A percentile compares a stretch with the other conserved stretches of the same genome.
These are phyloP conservation scores for Bubo scandiacus DNA, from an alignment of 2,113 vertebrate genomes.

Conservation along the genomic window DNA sequence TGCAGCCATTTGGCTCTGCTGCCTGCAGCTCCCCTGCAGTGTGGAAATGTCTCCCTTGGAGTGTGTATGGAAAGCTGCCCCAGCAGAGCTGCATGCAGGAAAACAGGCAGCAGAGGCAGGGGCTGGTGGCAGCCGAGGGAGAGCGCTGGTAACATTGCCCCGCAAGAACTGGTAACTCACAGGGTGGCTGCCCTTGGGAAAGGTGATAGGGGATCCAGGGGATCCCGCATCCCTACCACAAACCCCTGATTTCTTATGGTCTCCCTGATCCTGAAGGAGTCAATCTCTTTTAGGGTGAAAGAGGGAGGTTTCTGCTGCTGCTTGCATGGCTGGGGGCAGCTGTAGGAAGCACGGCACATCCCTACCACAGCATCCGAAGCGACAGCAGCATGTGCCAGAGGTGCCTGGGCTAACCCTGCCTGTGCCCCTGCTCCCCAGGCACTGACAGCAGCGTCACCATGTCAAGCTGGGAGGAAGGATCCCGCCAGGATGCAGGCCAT, in stretches of 20 bases:
- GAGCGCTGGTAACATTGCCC: fast-evolving
- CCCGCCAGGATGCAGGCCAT: background rate
- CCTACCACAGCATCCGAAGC: background rate
- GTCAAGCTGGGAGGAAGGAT: background rate
- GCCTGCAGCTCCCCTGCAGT: background rate
- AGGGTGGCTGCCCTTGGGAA: background rate
- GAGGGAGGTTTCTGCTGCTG: background rate
- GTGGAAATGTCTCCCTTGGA: fast-evolving
- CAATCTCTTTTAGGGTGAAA: background rate
- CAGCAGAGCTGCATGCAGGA: background rate
- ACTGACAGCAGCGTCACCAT: background rate
- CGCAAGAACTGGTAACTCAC: fast-evolving
- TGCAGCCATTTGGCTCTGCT: background rate
- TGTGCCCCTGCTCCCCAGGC: background rate
- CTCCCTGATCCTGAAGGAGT: background rate
- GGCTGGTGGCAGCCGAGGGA: background rate
- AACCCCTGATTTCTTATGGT: background rate
- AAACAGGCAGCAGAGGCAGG: background rate
- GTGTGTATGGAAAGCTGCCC: fast-evolving
- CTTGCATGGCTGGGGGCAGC: background rate
- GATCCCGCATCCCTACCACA: background rate
- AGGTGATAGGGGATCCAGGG: too few relatives aligned
- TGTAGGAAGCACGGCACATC: fast-evolving
- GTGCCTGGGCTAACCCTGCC: background rate
- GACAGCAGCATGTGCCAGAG: background rate